phyloP scores from a whole-genome alignment of 1,140 invertebrate species.

The Parapsyche elsis region DNA sequence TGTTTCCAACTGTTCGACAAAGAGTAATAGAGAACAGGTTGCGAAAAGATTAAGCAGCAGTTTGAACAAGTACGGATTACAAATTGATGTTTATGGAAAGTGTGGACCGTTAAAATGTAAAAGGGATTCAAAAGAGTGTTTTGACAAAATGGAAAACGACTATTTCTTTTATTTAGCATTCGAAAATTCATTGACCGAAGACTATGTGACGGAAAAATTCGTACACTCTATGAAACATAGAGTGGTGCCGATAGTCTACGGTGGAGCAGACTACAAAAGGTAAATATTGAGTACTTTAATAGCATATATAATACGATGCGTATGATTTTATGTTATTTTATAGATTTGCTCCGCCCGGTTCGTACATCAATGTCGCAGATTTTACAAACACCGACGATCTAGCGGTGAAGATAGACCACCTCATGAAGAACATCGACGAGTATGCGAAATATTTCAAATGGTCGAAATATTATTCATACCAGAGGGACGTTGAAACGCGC shows the following conservation, averaged over 20 bases:
- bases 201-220: constrained; percentile 72
- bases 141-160: constrained; percentile 61
- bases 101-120: constrained; percentile 68
- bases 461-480: constrained; percentile 45
- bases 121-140: constrained; percentile 60
- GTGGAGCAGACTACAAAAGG: constrained; percentile 48
- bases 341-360: constrained; percentile 45
- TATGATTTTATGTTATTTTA: constrained; percentile 10
- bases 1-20: constrained; percentile 72
- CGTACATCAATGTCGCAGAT: constrained; percentile 40
- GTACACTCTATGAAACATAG: constrained; percentile 40
- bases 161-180: constrained; percentile 80
- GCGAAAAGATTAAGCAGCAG: constrained; percentile 68
- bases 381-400: neutral
- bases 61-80: constrained; percentile 61
- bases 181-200: constrained; percentile 72
- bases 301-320: neutral
- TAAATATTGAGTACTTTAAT: constrained; percentile 28
- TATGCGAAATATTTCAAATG: constrained; percentile 46
- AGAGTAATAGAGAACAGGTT: constrained; percentile 68
- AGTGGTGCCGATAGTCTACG: constrained; percentile 51
- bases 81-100: constrained; percentile 75
- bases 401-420: constrained; percentile 18
- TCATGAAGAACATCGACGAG: constrained; percentile 36
- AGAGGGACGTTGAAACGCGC: constrained; percentile 42